A percentile compares a stretch with the other conserved stretches of the same genome.
Conservation (phyloP, 64 coral and sea anemone species). For the Cladopsammia gracilis region DNA sequence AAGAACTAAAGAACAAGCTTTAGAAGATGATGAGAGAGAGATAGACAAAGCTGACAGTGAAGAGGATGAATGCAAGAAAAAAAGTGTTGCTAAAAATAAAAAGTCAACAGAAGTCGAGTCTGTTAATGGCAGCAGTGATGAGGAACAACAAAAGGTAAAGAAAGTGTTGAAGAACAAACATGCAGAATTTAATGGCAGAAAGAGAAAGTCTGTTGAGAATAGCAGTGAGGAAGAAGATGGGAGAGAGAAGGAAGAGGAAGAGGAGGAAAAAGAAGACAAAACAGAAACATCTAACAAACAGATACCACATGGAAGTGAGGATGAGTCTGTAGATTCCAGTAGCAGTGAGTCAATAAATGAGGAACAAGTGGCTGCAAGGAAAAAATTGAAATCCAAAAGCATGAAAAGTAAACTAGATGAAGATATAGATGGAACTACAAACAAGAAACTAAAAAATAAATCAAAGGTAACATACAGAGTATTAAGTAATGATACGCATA, state of each 20-base stretch:
- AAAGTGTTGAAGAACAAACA: background rate
- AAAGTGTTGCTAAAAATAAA: background rate
- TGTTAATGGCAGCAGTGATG: background rate
- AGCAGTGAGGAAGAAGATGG: background rate
- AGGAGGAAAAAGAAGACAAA: background rate
- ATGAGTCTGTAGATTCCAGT: background rate
- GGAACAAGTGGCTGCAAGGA: background rate
- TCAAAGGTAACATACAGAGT: background rate
- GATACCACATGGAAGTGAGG: background rate
- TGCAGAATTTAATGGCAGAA: constrained; percentile 4
- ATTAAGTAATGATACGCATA: no score
- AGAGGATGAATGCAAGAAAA: background rate
- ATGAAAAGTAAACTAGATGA: background rate
- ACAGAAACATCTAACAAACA: background rate
- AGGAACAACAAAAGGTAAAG: constrained; percentile 7
- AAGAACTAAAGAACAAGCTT: background rate
- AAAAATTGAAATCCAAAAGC: background rate
- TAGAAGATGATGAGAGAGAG: background rate
- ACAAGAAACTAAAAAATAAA: constrained; percentile 1
- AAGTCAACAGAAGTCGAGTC: background rate
- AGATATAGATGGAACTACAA: background rate
- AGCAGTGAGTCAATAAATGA: background rate
- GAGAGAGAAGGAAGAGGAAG: background rate
- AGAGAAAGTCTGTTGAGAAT: background rate
- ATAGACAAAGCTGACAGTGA: background rate